phyloP scores from a whole-genome alignment of 2,113 vertebrate genomes.

The Macquaria australasica region DNA sequence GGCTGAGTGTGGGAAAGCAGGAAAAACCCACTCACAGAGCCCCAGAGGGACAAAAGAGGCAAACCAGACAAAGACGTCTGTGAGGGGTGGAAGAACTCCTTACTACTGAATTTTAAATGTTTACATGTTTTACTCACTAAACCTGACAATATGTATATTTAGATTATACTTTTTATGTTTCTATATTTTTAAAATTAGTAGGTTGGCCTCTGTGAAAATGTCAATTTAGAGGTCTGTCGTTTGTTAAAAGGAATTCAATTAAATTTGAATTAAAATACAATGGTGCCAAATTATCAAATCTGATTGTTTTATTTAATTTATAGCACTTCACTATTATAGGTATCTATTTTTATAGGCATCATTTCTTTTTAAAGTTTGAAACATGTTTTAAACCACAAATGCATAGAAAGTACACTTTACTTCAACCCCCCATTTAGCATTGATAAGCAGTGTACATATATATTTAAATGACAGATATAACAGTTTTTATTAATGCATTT shows the following conservation, averaged over 20 bases:
- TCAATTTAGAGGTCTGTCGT: not conserved
- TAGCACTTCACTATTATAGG: not conserved
- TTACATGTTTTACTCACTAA: slow-evolving; percentile 38
- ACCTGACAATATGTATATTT: not conserved
- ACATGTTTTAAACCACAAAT: not conserved
- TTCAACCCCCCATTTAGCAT: not conserved
- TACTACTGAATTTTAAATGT: slow-evolving; percentile 46
- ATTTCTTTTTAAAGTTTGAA: not conserved
- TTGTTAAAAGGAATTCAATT: not conserved
- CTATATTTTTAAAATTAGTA: not conserved
- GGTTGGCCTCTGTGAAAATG: not conserved
- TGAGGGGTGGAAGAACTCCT: slow-evolving; percentile 12
- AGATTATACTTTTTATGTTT: not conserved
- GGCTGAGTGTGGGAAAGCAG: slow-evolving; percentile 81
- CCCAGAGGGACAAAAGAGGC: slow-evolving; percentile 65
- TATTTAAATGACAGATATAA: not conserved
- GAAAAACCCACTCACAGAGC: slow-evolving; percentile 77
- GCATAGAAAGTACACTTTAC: not conserved
- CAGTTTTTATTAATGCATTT: not conserved
- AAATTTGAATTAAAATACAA: not conserved
- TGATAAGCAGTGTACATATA: not conserved
- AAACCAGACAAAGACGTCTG: slow-evolving; percentile 59
- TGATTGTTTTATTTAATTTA: not conserved
- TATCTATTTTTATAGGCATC: not conserved
- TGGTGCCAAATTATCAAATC: no score